These are phyloP conservation scores for Vireo altiloquus DNA, from an alignment of 2,113 vertebrate genomes.

Conservation along the genomic window DNA sequence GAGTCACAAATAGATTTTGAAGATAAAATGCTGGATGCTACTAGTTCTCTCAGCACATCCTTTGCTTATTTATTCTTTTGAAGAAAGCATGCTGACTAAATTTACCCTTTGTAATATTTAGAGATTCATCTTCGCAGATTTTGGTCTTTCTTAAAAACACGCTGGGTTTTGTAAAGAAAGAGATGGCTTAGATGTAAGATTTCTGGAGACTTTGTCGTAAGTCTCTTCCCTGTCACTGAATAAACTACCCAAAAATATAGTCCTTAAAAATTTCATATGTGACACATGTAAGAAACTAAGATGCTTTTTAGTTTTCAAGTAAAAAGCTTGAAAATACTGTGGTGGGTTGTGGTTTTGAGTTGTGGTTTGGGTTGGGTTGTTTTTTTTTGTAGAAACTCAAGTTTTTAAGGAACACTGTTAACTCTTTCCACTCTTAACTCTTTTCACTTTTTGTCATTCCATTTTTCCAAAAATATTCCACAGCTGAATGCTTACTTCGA, in stretches of 20 bases:
- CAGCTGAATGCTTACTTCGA: neutral
- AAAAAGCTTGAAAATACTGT: neutral
- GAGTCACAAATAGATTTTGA: slow-evolving; percentile 34
- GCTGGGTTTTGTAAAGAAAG: neutral
- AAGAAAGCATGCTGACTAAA: neutral
- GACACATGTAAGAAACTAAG: neutral
- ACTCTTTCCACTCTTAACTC: neutral
- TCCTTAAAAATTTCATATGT: neutral
- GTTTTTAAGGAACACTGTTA: neutral
- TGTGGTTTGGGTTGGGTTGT: neutral
- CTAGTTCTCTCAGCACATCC: neutral
- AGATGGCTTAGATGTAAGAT: neutral
- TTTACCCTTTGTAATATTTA: neutral
- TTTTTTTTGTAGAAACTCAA: neutral
- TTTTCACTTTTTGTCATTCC: too few relatives aligned
- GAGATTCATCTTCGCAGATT: neutral
- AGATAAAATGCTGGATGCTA: slow-evolving; percentile 1
- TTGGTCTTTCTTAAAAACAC: neutral
- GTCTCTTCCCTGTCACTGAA: neutral
- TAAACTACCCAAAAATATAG: neutral
- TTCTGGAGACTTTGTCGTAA: neutral
- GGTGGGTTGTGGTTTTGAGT: neutral
- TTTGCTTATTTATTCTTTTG: neutral
- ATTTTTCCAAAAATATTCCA: neutral
- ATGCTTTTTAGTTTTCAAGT: neutral